Percentiles rank a stretch among this genome's conserved stretches.
Conservation (phyloP, 2,113 vertebrate species). For the Gnathonemus echidnorhynchus region DNA sequence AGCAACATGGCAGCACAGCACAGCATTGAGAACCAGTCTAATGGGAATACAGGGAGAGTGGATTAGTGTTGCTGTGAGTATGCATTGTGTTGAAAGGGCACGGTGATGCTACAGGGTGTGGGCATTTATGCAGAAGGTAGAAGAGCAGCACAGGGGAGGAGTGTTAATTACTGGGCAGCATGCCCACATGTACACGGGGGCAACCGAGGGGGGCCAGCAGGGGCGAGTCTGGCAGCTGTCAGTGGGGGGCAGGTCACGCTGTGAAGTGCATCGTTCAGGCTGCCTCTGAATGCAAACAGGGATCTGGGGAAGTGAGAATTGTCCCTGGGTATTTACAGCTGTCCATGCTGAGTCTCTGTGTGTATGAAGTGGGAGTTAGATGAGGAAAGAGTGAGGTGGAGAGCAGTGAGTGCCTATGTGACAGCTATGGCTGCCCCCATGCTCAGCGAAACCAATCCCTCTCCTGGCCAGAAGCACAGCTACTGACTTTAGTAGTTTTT, state of each 20-base stretch:
- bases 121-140: background rate
- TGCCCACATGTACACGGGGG: background rate
- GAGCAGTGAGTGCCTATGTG: background rate
- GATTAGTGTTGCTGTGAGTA: background rate
- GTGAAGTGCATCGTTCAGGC: background rate
- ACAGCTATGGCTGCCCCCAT: background rate
- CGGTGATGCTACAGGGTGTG: background rate
- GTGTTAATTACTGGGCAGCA: background rate
- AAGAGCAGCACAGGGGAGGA: background rate
- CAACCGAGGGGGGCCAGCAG: background rate
- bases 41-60: background rate
- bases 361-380: background rate
- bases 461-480: background rate
- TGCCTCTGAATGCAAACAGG: background rate
- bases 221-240: background rate
- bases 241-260: background rate
- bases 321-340: background rate
- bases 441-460: background rate
- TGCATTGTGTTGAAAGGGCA: background rate
- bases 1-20: background rate
- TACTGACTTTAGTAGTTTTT: background rate
- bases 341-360: background rate
- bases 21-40: background rate
- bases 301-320: background rate
- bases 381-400: background rate